Evolutionary conservation across 1,140 invertebrate genomes (phyloP).

Genomic region (Antheraea mylitta): DNA sequence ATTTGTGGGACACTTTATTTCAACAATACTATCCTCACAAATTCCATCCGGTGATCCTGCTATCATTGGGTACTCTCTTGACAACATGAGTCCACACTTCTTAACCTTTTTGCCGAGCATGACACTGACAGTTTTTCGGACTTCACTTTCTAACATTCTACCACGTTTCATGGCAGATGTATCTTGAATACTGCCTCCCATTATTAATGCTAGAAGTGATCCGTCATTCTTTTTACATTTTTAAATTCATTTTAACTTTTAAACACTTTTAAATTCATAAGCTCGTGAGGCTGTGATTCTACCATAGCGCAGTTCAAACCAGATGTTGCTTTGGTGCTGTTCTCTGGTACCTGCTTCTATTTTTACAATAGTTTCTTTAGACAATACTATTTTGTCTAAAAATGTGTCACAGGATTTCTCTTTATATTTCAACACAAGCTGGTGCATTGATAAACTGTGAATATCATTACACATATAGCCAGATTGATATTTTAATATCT

Average conservation of each 20-base stretch:
- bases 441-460: slow-evolving; percentile 18
- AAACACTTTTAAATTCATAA: slow-evolving; percentile 1
- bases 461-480: no score
- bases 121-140: slow-evolving; percentile 15
- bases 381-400: slow-evolving; percentile 20
- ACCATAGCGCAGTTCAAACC: no score
- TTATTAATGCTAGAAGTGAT: slow-evolving; percentile 16
- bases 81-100: slow-evolving; percentile 29
- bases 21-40: slow-evolving; percentile 22
- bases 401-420: slow-evolving; percentile 20
- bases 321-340: slow-evolving; percentile 1
- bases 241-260: slow-evolving; percentile 20
- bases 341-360: slow-evolving; percentile 17
- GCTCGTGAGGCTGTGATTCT: no score
- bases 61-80: slow-evolving; percentile 28
- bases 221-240: slow-evolving; percentile 14
- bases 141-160: slow-evolving; percentile 31
- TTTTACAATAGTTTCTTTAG: slow-evolving; percentile 1
- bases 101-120: slow-evolving; percentile 34
- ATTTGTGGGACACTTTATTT: slow-evolving; percentile 43
- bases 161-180: slow-evolving; percentile 35
- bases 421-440: slow-evolving; percentile 22
- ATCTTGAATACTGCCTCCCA: slow-evolving; percentile 36
- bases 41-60: slow-evolving; percentile 34
- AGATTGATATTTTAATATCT: slow-evolving; percentile 23